These are phyloP conservation scores for Drosophila carrolli DNA, from an alignment of 1,140 invertebrate genomes.

Conservation along the genomic window DNA sequence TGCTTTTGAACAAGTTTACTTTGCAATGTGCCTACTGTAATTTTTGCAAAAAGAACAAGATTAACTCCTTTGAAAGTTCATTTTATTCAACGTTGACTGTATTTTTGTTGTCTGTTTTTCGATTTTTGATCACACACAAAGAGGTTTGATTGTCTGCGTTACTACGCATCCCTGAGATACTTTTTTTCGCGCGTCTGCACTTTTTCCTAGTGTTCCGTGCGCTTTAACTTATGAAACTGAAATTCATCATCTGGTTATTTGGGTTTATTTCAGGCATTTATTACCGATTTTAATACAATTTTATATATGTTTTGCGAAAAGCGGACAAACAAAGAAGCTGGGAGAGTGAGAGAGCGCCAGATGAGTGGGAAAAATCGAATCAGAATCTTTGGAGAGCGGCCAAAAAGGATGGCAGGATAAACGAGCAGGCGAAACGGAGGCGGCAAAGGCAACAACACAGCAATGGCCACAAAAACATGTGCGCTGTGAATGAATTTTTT, in stretches of 20 bases:
- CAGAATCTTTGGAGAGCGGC: conserved; percentile 58
- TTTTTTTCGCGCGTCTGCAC: conserved; percentile 24
- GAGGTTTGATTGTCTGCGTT: conserved; percentile 30
- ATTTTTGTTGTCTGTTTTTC: conserved; percentile 14
- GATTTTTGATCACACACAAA: conserved; percentile 32
- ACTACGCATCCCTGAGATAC: conserved; percentile 38
- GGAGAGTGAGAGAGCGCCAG: conserved; percentile 26
- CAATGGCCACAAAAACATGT: conserved; percentile 68
- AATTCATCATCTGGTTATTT: conserved; percentile 52
- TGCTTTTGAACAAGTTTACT: neutral
- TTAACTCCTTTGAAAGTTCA: neutral
- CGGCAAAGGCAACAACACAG: conserved; percentile 53
- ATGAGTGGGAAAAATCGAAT: conserved; percentile 75
- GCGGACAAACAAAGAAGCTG: conserved; percentile 44
- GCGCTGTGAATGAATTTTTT: conserved; percentile 47
- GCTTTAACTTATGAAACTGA: conserved; percentile 9
- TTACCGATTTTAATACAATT: conserved; percentile 34
- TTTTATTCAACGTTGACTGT: neutral
- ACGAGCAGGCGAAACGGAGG: conserved; percentile 42
- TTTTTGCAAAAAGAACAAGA: neutral
- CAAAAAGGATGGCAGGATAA: conserved; percentile 75
- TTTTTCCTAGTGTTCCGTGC: neutral
- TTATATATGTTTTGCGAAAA: conserved; percentile 12
- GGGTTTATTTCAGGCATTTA: conserved; percentile 34
- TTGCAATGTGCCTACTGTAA: neutral